A percentile compares a stretch with the other conserved stretches of the same genome.
Evolutionary conservation across 2,113 vertebrate species (phyloP).

Genomic region (Lophochroa leadbeateri): DNA sequence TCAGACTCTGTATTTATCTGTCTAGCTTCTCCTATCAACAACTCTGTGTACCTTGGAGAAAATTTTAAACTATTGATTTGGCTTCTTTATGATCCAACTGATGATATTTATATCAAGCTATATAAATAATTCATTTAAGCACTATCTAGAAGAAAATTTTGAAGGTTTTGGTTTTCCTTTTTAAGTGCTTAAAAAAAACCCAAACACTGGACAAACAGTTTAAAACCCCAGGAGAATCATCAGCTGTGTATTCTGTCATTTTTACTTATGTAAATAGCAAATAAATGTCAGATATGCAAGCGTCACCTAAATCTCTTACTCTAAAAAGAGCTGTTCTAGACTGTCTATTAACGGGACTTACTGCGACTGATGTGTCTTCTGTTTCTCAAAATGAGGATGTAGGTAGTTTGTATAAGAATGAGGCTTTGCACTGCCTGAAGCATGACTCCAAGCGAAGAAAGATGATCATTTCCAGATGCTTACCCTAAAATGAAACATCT

Average conservation of each 20-base stretch:
- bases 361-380: background rate
- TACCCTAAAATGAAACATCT: slow-evolving; percentile 18
- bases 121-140: background rate
- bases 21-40: background rate
- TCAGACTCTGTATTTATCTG: slow-evolving; percentile 29
- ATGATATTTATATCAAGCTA: background rate
- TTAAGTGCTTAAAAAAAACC: background rate
- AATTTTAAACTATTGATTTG: background rate
- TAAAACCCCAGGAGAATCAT: background rate
- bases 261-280: background rate
- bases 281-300: background rate
- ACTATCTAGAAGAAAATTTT: background rate
- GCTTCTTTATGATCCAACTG: background rate
- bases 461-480: slow-evolving; percentile 35
- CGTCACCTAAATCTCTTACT: background rate
- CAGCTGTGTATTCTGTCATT: background rate
- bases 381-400: background rate
- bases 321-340: background rate
- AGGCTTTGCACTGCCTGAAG: background rate
- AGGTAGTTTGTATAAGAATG: background rate
- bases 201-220: background rate
- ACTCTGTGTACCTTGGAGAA: background rate
- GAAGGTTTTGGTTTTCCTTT: background rate
- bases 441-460: background rate
- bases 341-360: background rate